Conservation (phyloP, 1,140 invertebrate genomes). For the Drosophila suzukii region DNA sequence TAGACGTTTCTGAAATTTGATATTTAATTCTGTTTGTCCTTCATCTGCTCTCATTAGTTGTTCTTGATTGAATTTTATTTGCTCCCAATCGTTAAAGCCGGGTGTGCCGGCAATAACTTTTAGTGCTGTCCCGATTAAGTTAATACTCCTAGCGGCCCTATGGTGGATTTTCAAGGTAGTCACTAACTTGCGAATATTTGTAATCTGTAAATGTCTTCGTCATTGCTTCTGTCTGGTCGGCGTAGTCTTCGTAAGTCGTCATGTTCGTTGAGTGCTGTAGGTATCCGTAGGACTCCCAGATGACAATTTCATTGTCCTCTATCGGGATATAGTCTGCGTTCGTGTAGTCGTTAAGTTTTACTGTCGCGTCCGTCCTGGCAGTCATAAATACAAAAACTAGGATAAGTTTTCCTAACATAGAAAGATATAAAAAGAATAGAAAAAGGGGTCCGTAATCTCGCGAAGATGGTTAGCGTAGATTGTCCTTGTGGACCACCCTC, state of each 20-base stretch:
- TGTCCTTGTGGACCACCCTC: background rate
- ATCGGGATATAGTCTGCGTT: conserved; percentile 1
- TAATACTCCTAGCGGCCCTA: conserved; percentile 17
- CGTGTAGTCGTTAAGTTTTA: conserved; percentile 5
- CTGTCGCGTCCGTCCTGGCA: background rate
- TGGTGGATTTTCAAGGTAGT: conserved; percentile 1
- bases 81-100: conserved; percentile 17
- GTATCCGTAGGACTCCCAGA: background rate
- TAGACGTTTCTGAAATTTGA: conserved; percentile 4
- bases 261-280: background rate
- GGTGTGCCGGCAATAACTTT: no score
- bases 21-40: conserved; percentile 20
- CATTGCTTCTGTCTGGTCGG: background rate
- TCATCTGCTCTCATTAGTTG: conserved; percentile 17
- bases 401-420: background rate
- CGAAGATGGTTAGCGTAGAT: background rate
- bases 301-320: background rate
- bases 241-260: conserved; percentile 11
- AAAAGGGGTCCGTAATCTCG: conserved; percentile 1
- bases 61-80: conserved; percentile 17
- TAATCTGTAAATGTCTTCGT: conserved; percentile 1
- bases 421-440: background rate
- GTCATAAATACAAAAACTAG: background rate
- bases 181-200: background rate
- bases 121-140: conserved; percentile 6